A percentile compares a stretch with the other conserved stretches of the same genome.
These are phyloP conservation scores for Gavialis gangeticus DNA, from an alignment of 2,113 vertebrate species.

Conservation along the genomic window DNA sequence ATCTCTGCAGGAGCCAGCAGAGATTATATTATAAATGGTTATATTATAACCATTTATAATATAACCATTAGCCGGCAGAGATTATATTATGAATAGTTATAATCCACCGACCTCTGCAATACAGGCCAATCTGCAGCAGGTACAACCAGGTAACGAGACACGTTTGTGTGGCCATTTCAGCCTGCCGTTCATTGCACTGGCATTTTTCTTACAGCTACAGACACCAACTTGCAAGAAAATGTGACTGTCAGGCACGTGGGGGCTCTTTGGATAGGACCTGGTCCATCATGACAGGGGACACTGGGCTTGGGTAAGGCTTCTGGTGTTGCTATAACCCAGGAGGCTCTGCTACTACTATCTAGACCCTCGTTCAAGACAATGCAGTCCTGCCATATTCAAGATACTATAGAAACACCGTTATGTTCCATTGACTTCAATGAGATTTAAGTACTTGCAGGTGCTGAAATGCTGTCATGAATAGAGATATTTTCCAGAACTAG, in stretches of 20 bases:
- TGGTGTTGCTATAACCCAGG: too few relatives aligned
- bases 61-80: too few relatives aligned
- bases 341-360: too few relatives aligned
- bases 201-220: background rate
- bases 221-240: background rate
- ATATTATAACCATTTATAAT: too few relatives aligned
- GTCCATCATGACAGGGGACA: background rate
- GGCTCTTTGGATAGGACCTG: background rate
- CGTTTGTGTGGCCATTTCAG: background rate
- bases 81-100: background rate
- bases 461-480: fast-evolving
- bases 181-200: background rate
- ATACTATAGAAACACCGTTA: background rate
- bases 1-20: background rate
- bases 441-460: fast-evolving
- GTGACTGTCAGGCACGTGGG: background rate
- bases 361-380: too few relatives aligned
- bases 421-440: background rate
- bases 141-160: background rate
- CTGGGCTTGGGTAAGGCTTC: too few relatives aligned
- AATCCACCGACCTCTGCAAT: background rate
- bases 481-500: background rate
- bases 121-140: background rate
- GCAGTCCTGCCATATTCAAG: too few relatives aligned
- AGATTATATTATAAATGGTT: too few relatives aligned